Evolutionary conservation across 2,888 invertebrate species (phyloP).

Genomic region (Rhyacophila evoluta): DNA sequence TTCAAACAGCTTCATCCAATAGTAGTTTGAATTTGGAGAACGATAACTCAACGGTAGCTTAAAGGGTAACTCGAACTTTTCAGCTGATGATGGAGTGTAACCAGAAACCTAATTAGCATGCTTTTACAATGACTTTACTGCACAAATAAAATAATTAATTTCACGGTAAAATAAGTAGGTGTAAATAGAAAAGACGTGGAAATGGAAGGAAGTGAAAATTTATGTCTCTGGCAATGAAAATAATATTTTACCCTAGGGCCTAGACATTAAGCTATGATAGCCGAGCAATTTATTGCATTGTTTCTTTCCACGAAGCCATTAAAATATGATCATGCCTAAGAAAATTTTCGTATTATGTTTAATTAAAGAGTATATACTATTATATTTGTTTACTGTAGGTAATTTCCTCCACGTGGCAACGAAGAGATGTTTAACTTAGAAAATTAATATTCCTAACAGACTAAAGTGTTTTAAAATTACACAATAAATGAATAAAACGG

Average conservation of each 20-base stretch:
- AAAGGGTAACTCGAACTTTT: no score
- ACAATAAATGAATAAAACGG: no score
- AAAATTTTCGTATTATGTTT: not conserved
- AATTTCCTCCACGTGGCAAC: no score
- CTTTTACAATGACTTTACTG: not conserved
- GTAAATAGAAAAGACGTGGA: constrained; percentile 26
- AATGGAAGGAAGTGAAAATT: constrained; percentile 1
- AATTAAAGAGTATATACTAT: no score
- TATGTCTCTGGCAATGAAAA: constrained; percentile 20
- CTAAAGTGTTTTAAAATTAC: no score
- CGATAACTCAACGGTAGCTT: no score
- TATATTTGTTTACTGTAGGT: no score
- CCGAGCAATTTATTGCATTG: not conserved
- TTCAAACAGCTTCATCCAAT: no score
- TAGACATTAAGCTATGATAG: not conserved
- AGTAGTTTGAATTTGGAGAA: no score
- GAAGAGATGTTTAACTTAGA: no score
- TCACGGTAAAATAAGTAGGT: not conserved
- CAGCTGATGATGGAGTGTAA: no score
- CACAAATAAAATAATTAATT: constrained; percentile 26
- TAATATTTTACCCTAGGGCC: constrained; percentile 8
- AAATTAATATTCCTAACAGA: no score
- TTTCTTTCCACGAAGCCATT: not conserved
- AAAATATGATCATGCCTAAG: not conserved
- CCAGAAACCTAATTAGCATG: not conserved